Evolutionary conservation across 1,140 invertebrate genomes (phyloP), one percentile per base, ranked within the genome.

Genomic region (Drosophila persimilis): DNA sequence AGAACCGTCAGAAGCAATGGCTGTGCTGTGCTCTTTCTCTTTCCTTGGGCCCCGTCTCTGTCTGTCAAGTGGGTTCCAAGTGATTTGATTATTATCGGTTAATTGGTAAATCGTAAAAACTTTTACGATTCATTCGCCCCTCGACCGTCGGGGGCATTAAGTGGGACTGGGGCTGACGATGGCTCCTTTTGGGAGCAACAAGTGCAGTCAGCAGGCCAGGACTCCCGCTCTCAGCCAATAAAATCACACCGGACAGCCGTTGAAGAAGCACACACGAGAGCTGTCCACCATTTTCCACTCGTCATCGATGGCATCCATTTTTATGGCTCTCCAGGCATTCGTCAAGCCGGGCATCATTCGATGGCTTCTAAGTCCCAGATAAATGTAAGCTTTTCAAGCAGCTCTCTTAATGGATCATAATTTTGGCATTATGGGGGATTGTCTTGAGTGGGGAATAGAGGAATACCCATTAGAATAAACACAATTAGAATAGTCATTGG

Each of bases 1-100:
- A 45, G 61, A 44, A 51, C 60, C 59, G 52, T 59, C 62, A 55
- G 56, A 66, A 77, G 76, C 73, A 69, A 57, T 50, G 58, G 45
- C 59, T 5, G 5, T 26, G 24, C 24, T 26, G 5, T 26, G 24
- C 24, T 26, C 7, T 22, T 22, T 39, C 50, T 26, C 46, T n/a
- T 31, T 7, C 22, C 4, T 8, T 11, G 13, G 15, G 15, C 5
- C 5, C 44, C 17, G 17, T 29, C 31, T 8, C 26, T 59, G 35
- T 48, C 35, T 29, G 7, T 35, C 54, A 58, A 60, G 52, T 57
- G 31, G 72, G 61, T 48, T 71, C 67, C 60, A 81, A 81, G 75
- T 84, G 86, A 84, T 80, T 88, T 80, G 88, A 90, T 88, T 90
- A 90, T 90, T 80, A 90, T 90, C 88, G 88, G 79, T 90, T 90